Evolutionary conservation across 1,140 invertebrate species (phyloP).

Genomic region (Neuroterus valhalla): DNA sequence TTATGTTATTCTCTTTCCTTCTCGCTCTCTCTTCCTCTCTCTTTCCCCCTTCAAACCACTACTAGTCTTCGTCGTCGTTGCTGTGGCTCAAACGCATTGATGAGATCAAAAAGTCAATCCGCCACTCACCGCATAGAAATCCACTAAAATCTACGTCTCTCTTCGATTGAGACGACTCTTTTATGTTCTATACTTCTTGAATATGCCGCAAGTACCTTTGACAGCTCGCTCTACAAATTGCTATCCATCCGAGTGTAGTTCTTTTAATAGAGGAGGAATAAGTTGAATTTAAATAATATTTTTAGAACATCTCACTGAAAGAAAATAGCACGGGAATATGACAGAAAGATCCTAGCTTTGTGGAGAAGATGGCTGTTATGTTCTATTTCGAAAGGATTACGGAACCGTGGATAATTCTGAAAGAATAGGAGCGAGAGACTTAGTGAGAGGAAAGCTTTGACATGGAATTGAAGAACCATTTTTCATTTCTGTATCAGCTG

Average conservation of each 20-base stretch:
- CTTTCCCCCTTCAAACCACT: neutral
- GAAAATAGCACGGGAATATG: neutral
- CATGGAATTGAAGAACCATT: too few species aligned
- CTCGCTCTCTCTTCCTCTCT: conserved; percentile 22
- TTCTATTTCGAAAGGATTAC: too few species aligned
- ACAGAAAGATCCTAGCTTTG: too few species aligned
- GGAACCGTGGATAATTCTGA: too few species aligned
- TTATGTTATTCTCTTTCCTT: conserved; percentile 63
- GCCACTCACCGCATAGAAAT: neutral
- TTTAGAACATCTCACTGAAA: neutral
- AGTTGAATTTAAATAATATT: neutral
- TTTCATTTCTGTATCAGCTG: neutral
- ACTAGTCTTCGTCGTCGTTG: conserved; percentile 36
- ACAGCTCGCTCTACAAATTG: neutral
- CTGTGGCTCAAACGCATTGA: conserved; percentile 41
- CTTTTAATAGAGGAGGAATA: neutral
- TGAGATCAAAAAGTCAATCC: conserved; percentile 45
- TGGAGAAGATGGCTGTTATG: too few species aligned
- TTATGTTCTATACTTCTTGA: neutral
- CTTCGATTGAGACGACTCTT: neutral
- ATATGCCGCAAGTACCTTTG: neutral
- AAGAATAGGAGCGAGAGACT: neutral
- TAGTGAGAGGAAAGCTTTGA: neutral
- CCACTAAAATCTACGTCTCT: conserved; percentile 17
- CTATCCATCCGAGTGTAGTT: conserved; percentile 9